Percentiles rank a stretch among this genome's conserved stretches.
Evolutionary conservation across 1,140 invertebrate species (phyloP).

Genomic region (Eueides isabella): DNA sequence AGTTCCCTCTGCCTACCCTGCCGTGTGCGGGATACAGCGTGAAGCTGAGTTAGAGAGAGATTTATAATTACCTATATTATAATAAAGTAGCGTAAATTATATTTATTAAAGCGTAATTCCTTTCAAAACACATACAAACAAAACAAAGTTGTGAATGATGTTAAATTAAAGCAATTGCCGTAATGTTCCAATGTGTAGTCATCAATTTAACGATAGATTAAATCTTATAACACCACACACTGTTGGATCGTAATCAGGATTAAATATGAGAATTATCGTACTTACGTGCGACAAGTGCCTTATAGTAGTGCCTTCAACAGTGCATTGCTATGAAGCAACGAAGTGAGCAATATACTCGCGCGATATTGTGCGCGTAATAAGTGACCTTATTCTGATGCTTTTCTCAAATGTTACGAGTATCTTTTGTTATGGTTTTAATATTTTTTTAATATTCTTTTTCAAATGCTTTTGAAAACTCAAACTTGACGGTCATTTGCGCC

Average conservation of each 20-base stretch:
- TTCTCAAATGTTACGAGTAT: slow-evolving; percentile 47
- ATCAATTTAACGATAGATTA: slow-evolving; percentile 12
- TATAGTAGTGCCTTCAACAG: slow-evolving; percentile 42
- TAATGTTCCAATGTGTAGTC: not conserved
- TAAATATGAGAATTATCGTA: slow-evolving; percentile 39
- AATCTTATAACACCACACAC: slow-evolving; percentile 7
- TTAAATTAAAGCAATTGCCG: not conserved
- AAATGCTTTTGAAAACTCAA: too few species aligned
- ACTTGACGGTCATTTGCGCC: too few species aligned
- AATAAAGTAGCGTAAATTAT: too few species aligned
- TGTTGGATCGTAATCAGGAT: slow-evolving; percentile 23
- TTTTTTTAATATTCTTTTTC: not conserved
- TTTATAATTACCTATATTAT: too few species aligned
- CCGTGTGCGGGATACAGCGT: too few species aligned
- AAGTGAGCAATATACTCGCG: slow-evolving; percentile 58
- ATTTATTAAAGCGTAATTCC: not conserved
- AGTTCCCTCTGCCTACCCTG: too few species aligned
- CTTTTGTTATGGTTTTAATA: slow-evolving; percentile 30
- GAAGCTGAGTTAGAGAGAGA: too few species aligned
- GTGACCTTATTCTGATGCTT: slow-evolving; percentile 62
- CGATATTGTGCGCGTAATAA: slow-evolving; percentile 61
- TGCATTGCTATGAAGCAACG: slow-evolving; percentile 43
- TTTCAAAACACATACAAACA: not conserved
- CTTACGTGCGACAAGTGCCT: slow-evolving; percentile 37
- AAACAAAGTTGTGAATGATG: not conserved